Base-by-base conservation (phyloP, 2,797 vertebrate species). In the Hirundo rustica region DNA sequence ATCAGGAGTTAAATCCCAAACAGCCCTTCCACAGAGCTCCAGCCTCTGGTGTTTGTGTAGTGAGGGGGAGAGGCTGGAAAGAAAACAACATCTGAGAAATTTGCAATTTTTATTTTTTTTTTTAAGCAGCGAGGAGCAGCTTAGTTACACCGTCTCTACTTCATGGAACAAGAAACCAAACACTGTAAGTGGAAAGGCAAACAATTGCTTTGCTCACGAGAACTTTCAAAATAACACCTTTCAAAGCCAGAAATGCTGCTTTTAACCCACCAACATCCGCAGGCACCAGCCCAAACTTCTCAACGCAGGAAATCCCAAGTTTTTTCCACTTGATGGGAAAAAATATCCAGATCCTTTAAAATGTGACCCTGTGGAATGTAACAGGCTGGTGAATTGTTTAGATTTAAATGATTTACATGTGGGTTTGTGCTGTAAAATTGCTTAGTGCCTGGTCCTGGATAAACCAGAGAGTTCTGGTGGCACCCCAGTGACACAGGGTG, bases 151-250 rank as follows among this genome's bases (percentile, higher is more conserved):
- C 12, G 38, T 36, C 75, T 89, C 72, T 95, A 36, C 96, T 95
- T 92, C 74, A 89, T 81, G 89, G 88, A 95, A 93, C 81, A 83
- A 95, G 91, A 96, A 97, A 73, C 94, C 92, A 96, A 97, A 97
- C 85, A 96, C 48, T 91, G 4, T 96, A 96, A 97, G 96, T 96
- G 92, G 95, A 96, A 97, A 97, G 67, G 92, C 94, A 97, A 97
- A 97, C 95, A 97, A 91, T 58, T 91, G 77, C 92, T 93, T 92
- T 93, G 94, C 93, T 97, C 88, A 62, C 40, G 95, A 97, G 95
- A 96, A 96, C 95, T 93, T 97, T 92, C 85, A 92, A 89, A 96
- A 92, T 94, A 89, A 92, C 88, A 92, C 94, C 93, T 97, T 96
- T 80, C 80, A 70, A 85, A 94, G 90, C 15, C 48, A 96, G 66